Base-by-base conservation (phyloP, 1,140 invertebrate species). In the Coboldia fuscipes region DNA sequence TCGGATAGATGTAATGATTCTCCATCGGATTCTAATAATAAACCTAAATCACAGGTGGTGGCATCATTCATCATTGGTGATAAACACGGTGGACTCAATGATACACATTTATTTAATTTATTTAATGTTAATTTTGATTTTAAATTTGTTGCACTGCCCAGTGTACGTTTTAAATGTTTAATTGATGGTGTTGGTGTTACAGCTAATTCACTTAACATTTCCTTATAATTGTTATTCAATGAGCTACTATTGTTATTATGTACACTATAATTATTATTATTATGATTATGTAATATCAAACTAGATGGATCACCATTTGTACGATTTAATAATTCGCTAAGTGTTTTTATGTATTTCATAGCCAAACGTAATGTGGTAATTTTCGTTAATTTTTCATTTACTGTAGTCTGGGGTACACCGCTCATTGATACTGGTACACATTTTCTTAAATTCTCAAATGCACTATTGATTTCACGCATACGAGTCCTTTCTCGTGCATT, bases 391-490 rank as follows among this genome's bases (percentile, higher is more conserved):
- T 85, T 86, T 47, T 81, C 73, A 27, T 60, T 56, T 14, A 60
- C 58, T 16, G 57, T 58, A 8, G 57, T 54, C 2, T 49, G 46
- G 17, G 58, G 58, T 3, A 55, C 57, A 17, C 50, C 48, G 13
- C 46, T 42, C 14, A 58, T 50, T 6, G 50, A 47, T 10, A 60
- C 57, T 2, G 85, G 84, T 1, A 90, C 75, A 6, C 70, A 76
- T 24, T 65, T 62, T 15, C 79, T 63, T 1, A 90, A 59, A 2
- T 68, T 62, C 52, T 86, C 81, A 56, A 88, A 90, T 1, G 82
- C 84, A 30, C 68, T 62, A 56, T 89, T 89, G 39, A 90, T 88
- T 50, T 89, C 82, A 33, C 74, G 61, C 83, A 90, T 89, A 30
- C 85, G 59, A 34, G 67, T 72, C 19, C 85, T 51, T 54, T 90